Evolutionary conservation across 2,888 invertebrate genomes (phyloP), one percentile per base, ranked within the genome.

Genomic region (Drosophila paramelanica): DNA sequence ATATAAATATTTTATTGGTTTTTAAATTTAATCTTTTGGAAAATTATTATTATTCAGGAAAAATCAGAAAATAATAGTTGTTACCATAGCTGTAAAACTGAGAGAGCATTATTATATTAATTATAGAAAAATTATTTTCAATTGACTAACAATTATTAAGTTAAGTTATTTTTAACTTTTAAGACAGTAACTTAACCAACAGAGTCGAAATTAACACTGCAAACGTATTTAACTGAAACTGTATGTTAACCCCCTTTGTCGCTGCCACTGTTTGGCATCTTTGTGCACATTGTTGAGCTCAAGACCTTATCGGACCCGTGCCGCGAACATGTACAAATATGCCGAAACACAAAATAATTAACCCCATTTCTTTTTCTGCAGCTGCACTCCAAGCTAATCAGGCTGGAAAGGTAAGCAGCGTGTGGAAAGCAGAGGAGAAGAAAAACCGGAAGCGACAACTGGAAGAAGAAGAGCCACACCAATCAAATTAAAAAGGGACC

Each of bases 401-500:
- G 69, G 61, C 56, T 53, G 59, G 47, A 52, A 77, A 80, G 88
- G 88, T 82, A 72, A 67, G 61, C 47, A 14, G 36, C 56, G 33
- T n/a, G 45, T 5, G 27, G 17, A 20, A 33, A 38, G 23, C 14
- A 20, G 56, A 31, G 11, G 23, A 41, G 27, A 71, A 67, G 67
- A 55, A 69, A 69, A 66, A 69, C 87, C 81, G 84, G 81, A 86
- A 80, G 74, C 69, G 52, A 47, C 55, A 49, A 20, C 42, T 17
- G 17, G 0, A 56, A 45, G 60, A 55, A 59, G 69, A 61, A 61
- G 60, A 51, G 41, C 64, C 60, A 68, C 83, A 75, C 83, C 89
- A 84, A 84, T 84, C 89, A 84, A 84, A 84, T 84, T 84, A 80
- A 73, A 74, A 79, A 78, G 67, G 79, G 66, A 69, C 75, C 73